Base-by-base conservation (phyloP, 2,888 invertebrate species). In the Aspidiotus destructor region DNA sequence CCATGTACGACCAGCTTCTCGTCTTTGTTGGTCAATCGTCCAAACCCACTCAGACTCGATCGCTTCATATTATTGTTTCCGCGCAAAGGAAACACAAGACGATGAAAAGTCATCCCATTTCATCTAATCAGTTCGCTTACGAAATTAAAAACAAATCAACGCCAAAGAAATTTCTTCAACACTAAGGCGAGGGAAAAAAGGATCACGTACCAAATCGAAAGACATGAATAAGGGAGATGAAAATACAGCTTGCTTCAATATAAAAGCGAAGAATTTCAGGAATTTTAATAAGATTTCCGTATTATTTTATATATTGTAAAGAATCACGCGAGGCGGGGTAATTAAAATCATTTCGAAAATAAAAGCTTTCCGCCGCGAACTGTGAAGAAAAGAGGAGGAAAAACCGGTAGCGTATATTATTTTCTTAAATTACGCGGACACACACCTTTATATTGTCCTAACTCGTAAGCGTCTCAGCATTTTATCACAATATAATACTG, bases 401-500 rank as follows among this genome's bases (percentile, higher is more conserved):
- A 57, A 57, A 64, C 55, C 64, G 64, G 64, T 64, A 64, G 64
- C 64, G 55, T 64, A 64, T 64, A 54, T 64, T 64, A 64, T 64
- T 64, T 64, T 64, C 42, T 62, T 52, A 16, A 16, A 15, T 52
- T 1, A 61, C 61, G 55, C 10, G 40, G 17, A 60, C 13, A 40
- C 60, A 57, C 16, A 57, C 64, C 64, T 64, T 64, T 41, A 64
- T 63, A 53, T 11, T 48, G 63, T 52, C 17, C 54, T 42, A n/a
- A n/a, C 17, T 28, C 40, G 5, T 41, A 41, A 48, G 52, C 48
- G 16, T 63, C 63, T 62, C 63, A n/a, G 63, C 48, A 48, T 53
- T 16, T 11, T n/a, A n/a, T n/a, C n/a, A n/a, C 48, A 13, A 11
- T 11, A 48, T 11, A 13, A 48, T 11, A 11, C n/a, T n/a, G 48